Evolutionary conservation across 2,113 vertebrate genomes (phyloP).

Genomic region (Synchiropus splendidus): DNA sequence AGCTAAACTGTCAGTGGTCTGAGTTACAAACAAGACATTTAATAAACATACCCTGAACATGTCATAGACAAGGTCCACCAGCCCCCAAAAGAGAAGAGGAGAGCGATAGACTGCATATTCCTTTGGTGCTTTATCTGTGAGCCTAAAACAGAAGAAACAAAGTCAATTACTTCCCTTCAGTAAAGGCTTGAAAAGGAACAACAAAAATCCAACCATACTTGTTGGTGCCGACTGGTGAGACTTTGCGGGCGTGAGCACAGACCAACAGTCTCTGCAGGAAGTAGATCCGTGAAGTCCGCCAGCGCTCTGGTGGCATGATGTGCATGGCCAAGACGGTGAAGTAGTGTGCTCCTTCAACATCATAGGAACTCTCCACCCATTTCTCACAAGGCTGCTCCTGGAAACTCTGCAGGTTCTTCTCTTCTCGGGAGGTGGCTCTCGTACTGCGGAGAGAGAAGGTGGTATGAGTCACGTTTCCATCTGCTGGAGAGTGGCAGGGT

Average conservation of each 20-base stretch:
- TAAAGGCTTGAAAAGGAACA: background rate
- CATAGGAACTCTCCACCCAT: conserved; percentile 91
- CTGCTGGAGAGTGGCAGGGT: too few relatives aligned
- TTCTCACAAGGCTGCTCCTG: conserved; percentile 93
- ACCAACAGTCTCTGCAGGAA: conserved; percentile 83
- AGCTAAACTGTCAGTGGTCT: background rate
- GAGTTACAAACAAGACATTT: background rate
- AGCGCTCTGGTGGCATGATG: conserved; percentile 81
- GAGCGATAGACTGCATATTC: conserved; percentile 90
- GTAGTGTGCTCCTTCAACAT: conserved; percentile 94
- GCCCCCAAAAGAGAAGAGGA: conserved; percentile 94
- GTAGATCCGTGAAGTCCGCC: conserved; percentile 76
- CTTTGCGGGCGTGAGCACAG: conserved; percentile 75
- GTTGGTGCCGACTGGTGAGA: conserved; percentile 79
- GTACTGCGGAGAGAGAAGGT: conserved; percentile 64
- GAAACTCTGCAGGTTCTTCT: conserved; percentile 95
- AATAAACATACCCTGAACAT: conserved; percentile 85
- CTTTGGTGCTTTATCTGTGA: conserved; percentile 86
- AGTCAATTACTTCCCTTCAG: background rate
- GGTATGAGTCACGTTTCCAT: too few relatives aligned
- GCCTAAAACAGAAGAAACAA: conserved; percentile 53
- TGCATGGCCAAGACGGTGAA: conserved; percentile 89
- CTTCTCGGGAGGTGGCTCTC: conserved; percentile 89
- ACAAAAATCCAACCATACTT: conserved; percentile 66
- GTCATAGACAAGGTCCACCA: conserved; percentile 93